Evolutionary conservation across 2,113 vertebrate genomes (phyloP).

Genomic region (Neodon shergylaensis): DNA sequence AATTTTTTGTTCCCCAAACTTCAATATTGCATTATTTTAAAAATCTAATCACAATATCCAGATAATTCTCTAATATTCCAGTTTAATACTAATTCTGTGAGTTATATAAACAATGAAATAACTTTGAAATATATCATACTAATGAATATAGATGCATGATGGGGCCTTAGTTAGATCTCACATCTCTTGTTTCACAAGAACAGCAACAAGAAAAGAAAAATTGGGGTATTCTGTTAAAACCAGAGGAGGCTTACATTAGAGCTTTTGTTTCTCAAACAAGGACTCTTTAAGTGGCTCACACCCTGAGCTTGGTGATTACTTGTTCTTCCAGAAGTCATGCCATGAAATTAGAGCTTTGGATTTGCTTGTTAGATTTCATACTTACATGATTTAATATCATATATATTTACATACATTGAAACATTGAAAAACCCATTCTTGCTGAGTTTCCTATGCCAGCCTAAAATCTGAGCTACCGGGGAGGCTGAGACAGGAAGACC

Average conservation of each 20-base stretch:
- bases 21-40: background rate
- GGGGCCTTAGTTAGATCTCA: background rate
- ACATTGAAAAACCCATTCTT: background rate
- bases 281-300: background rate
- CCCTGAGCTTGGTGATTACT: background rate
- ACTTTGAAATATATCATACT: background rate
- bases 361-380: conserved; percentile 25
- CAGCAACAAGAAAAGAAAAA: background rate
- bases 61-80: conserved; percentile 32
- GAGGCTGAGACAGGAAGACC: background rate
- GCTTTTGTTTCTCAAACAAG: background rate
- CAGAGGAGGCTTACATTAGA: background rate
- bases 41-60: background rate
- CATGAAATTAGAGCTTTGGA: background rate
- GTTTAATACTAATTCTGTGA: conserved; percentile 3
- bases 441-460: background rate
- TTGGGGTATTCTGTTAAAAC: conserved; percentile 14
- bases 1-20: conserved; percentile 11
- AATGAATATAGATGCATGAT: background rate
- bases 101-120: conserved; percentile 44
- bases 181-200: background rate
- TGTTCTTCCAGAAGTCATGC: background rate
- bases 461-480: background rate
- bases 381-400: background rate
- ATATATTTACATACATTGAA: background rate